Evolutionary conservation across 2,888 invertebrate genomes (phyloP).

Genomic region (Hybos culiciformis): DNA sequence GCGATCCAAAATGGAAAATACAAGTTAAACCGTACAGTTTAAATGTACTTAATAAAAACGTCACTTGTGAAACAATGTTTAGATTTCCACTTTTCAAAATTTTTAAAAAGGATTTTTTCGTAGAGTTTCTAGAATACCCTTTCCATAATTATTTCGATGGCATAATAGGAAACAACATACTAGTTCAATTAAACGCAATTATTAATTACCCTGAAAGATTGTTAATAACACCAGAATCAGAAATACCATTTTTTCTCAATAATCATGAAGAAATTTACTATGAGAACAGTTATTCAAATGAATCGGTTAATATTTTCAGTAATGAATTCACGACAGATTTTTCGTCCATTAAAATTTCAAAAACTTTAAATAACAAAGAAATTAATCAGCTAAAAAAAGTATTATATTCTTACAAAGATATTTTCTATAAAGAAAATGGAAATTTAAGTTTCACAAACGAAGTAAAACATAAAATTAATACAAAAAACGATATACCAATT

Average conservation of each 20-base stretch:
- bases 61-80: background rate
- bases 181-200: background rate
- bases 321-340: too few relatives aligned
- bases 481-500: conserved; percentile 7
- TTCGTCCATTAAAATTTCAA: too few relatives aligned
- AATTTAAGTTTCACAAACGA: background rate
- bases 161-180: background rate
- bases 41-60: background rate
- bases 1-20: background rate
- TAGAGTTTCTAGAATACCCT: background rate
- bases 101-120: background rate
- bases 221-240: too few relatives aligned
- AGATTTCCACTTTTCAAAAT: background rate
- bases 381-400: background rate
- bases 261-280: background rate
- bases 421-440: background rate
- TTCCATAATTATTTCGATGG: background rate
- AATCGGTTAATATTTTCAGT: too few relatives aligned
- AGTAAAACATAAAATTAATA: conserved; percentile 6
- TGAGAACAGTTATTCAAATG: too few relatives aligned
- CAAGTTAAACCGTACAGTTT: background rate
- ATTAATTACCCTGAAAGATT: background rate
- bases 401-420: background rate
- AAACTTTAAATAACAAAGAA: too few relatives aligned
- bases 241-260: background rate